Base-by-base conservation (phyloP, 2,113 vertebrate species). In the Neodon shergylaensis region DNA sequence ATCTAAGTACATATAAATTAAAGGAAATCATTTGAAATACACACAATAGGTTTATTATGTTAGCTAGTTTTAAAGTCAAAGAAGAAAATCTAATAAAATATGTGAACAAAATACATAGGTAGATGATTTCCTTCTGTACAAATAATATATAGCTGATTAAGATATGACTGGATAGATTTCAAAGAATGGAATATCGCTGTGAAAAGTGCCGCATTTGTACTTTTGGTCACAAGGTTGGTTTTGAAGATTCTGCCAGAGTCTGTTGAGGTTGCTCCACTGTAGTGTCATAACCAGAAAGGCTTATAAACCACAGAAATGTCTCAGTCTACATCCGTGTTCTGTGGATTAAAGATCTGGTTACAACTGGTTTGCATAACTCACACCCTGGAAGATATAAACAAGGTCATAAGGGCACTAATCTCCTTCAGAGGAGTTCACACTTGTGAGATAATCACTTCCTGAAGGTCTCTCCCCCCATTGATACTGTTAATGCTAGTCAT, bases 1-100 rank as follows among this genome's bases (percentile, higher is more conserved):
- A 63, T 28, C 44, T 91, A 36, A 88, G 78, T 10, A 74, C 2
- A 95, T 73, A 86, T 82, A 63, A 77, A 92, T 86, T 89, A 33
- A 94, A 90, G 22, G 4, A 54, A 39, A 39, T 58, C 74, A 87
- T 76, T 81, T 95, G 28, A 17, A 89, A 63, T 31, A 44, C 6
- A 76, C 63, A 82, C 24, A 90, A 14, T 42, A 33, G 66, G 61
- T 7, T 76, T 85, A 31, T 54, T 54, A 36, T 65, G 5, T 61
- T 70, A 74, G 82, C 72, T 28, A 14, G 16, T 42, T 49, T 70
- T 86, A 87, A 52, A 83, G 47, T 82, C 73, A 74, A 54, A 84
- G 33, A 78, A 90, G 13, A 88, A 74, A 70, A 7, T 73, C n/a
- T 81, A 92, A 91, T 16, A 83, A 86, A 83, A 42, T 61, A n/a